Conservation (phyloP, 2,797 vertebrate genomes). For the Choloepus didactylus region DNA sequence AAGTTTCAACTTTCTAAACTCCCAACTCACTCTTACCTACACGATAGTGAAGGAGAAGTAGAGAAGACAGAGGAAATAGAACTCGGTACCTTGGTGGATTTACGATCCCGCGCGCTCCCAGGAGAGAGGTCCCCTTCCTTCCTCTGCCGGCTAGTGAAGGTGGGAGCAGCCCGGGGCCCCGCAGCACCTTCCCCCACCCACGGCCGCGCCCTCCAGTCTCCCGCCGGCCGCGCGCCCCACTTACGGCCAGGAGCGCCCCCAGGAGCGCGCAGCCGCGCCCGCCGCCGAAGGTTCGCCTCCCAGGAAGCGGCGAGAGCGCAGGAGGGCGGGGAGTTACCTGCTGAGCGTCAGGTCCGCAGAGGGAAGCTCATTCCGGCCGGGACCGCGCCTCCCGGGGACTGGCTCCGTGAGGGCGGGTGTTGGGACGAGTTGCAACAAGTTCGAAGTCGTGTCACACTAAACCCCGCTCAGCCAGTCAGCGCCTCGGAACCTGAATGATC, state of each 20-base stretch:
- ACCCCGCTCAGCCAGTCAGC: slow-evolving; percentile 75
- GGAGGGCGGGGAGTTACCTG: slow-evolving; percentile 53
- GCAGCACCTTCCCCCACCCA: too few species aligned
- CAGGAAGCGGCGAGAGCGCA: background rate
- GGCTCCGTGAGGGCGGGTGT: slow-evolving; percentile 89
- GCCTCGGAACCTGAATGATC: slow-evolving; percentile 83
- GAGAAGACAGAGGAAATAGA: rapidly evolving
- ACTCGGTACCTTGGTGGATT: rapidly evolving
- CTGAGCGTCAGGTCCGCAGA: slow-evolving; percentile 72
- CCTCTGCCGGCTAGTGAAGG: rapidly evolving
- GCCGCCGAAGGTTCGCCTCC: background rate
- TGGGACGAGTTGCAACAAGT: slow-evolving; percentile 94
- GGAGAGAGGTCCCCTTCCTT: background rate
- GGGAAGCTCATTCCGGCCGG: slow-evolving; percentile 54
- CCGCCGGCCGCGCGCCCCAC: background rate
- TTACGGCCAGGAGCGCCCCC: slow-evolving; percentile 1
- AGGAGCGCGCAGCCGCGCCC: background rate
- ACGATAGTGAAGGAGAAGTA: too few species aligned
- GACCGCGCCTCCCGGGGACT: slow-evolving; percentile 82
- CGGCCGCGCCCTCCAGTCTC: rapidly evolving
- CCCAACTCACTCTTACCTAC: background rate
- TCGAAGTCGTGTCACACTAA: slow-evolving; percentile 86
- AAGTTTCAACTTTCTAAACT: slow-evolving; percentile 54
- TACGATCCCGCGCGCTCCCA: too few species aligned
- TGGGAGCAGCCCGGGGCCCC: rapidly evolving